Percentiles rank a stretch among this genome's conserved stretches.
These are phyloP conservation scores for Diaperis boleti DNA, from an alignment of 2,888 invertebrate genomes.

Conservation along the genomic window DNA sequence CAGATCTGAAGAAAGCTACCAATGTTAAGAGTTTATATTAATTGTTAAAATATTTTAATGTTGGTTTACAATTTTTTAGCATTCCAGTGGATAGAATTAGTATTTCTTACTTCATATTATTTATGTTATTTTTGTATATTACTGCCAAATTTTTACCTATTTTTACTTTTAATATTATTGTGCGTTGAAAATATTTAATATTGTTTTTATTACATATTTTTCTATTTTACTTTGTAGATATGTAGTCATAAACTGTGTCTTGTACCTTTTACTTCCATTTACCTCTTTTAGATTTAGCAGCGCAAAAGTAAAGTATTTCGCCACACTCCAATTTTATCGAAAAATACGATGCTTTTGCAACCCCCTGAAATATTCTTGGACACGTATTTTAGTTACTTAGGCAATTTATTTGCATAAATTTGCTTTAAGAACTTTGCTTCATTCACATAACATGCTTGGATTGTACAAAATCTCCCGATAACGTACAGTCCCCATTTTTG, in stretches of 20 bases:
- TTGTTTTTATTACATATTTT: conserved; percentile 61
- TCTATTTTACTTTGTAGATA: conserved; percentile 57
- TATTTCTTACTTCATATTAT: conserved; percentile 54
- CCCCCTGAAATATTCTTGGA: conserved; percentile 15
- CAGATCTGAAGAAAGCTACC: conserved; percentile 61
- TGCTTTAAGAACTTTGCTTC: conserved; percentile 60
- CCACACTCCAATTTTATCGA: conserved; percentile 11
- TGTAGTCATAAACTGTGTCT: conserved; percentile 50
- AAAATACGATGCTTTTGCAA: conserved; percentile 20
- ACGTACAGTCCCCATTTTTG: conserved; percentile 22
- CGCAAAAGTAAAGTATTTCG: conserved; percentile 20
- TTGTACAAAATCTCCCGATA: not conserved
- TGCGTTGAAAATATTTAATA: conserved; percentile 57
- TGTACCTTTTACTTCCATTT: conserved; percentile 55
- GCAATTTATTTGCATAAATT: conserved; percentile 65
- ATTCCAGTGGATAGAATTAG: conserved; percentile 61
- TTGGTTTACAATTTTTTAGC: conserved; percentile 60
- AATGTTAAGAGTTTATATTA: conserved; percentile 52
- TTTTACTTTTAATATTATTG: conserved; percentile 57
- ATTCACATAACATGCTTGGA: conserved; percentile 30
- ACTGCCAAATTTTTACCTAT: conserved; percentile 64
- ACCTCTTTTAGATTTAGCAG: conserved; percentile 44
- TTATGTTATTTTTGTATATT: conserved; percentile 57
- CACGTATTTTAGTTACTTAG: conserved; percentile 60
- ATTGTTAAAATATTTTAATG: conserved; percentile 49